Evolutionary conservation across 92 coral and sea anemone genomes (phyloP), one percentile per base, ranked within the genome.

Genomic region (Hydrozoanthus gracilis): DNA sequence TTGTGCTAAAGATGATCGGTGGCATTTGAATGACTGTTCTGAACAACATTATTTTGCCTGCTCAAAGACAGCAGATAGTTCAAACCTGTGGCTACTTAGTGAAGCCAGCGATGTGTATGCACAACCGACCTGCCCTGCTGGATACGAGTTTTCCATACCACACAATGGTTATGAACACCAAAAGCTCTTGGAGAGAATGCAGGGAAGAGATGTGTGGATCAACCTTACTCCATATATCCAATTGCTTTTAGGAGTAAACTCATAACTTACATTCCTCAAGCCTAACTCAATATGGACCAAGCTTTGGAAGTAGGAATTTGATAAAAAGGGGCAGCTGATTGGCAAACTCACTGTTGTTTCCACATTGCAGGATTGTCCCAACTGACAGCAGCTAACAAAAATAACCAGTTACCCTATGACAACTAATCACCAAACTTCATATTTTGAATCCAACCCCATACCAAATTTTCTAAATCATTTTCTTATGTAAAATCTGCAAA

Each of bases 101-200:
- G 46, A 62, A 49, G 45, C 55, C 45, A 68, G 64, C 47, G 95
- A 89, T 3, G 68, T 76, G 15, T 94, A 91, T 66, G 18, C 90
- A 13, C 83, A 83, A 77, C 91, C 95, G 17, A 64, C 56, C 13
- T 94, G 98, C 68, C 98, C 98, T 1, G 87, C 64, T 3, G 95
- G 95, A 1, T 92, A 86, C 51, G 4, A 87, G 87, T 94, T 94
- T 72, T 77, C 91, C 39, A 77, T 94, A 11, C 98, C 98, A 13
- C 95, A 87, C 62, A 91, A 88, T 89, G 95, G 96, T 7, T 65
- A 86, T 20, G 87, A 94, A 44, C 92, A 92, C 71, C 86, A 91
- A 61, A 77, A 76, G 83, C 77, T 94, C 58, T 68, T 84, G 20
- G 75, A 87, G n/a, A 86, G 45, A 39, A 71, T 87, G 51, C 49